Conservation (phyloP, 2,797 vertebrate genomes). For the Distichodus sexfasciatus region DNA sequence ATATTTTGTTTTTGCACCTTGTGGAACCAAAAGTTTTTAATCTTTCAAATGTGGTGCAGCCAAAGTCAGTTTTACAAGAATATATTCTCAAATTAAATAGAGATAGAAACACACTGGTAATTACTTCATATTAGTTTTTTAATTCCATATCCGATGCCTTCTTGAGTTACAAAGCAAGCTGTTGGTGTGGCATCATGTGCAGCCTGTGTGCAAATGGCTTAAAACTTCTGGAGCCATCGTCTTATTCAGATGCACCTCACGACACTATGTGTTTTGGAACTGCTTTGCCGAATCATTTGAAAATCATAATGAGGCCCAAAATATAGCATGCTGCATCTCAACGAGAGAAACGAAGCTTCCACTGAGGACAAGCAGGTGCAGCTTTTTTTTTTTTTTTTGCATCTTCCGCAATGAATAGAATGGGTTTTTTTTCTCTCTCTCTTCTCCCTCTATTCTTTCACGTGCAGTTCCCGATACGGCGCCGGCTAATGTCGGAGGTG, state of each 20-base stretch:
- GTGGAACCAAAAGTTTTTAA: too few species aligned
- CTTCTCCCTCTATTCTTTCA: constrained; percentile 47
- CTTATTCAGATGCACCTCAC: constrained; percentile 10
- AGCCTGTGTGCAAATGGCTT: neutral
- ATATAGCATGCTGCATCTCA: neutral
- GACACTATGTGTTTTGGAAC: constrained; percentile 33
- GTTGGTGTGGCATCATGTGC: neutral
- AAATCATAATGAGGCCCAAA: constrained; percentile 23
- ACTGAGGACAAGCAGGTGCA: neutral
- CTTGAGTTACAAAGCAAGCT: neutral
- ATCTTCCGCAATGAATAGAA: constrained; percentile 3
- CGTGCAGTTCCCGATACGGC: constrained; percentile 86
- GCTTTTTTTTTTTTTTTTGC: neutral
- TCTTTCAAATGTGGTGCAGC: too few species aligned
- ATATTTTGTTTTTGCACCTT: too few species aligned
- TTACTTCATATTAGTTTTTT: too few species aligned
- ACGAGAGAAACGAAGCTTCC: neutral
- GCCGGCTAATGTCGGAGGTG: constrained; percentile 90
- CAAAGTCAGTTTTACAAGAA: too few species aligned
- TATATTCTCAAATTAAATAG: too few species aligned
- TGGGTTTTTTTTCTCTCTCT: neutral
- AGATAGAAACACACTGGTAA: too few species aligned
- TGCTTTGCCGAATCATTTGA: constrained; percentile 31
- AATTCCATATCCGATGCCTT: neutral
- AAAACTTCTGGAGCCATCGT: constrained; percentile 11